Evolutionary conservation across 2,888 invertebrate genomes (phyloP).

Genomic region (Anaspis maculata): DNA sequence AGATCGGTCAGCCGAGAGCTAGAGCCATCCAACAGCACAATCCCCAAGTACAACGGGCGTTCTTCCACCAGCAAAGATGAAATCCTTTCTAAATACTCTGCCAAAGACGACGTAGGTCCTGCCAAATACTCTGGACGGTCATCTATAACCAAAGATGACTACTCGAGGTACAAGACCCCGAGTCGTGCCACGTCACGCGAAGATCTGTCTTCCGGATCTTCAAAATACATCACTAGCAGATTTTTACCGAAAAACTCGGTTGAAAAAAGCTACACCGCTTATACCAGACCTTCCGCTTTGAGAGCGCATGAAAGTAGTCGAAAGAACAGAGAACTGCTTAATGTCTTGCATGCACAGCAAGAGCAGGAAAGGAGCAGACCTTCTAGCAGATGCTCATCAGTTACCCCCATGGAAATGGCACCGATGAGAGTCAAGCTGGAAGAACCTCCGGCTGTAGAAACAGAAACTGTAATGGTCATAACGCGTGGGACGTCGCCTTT

Average conservation of each 20-base stretch:
- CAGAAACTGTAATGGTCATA: slow-evolving; percentile 53
- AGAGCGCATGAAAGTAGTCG: slow-evolving; percentile 36
- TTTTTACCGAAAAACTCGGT: slow-evolving; percentile 41
- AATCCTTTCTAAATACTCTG: slow-evolving; percentile 18
- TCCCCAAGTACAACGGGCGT: slow-evolving; percentile 31
- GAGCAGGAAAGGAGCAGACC: slow-evolving; percentile 33
- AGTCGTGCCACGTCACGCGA: slow-evolving; percentile 31
- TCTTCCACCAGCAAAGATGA: slow-evolving; percentile 29
- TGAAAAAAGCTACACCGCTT: slow-evolving; percentile 40
- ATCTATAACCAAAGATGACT: slow-evolving; percentile 20
- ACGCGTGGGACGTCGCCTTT: slow-evolving; percentile 70
- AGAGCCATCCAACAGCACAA: slow-evolving; percentile 30
- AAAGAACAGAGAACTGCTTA: slow-evolving; percentile 38
- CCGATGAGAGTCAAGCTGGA: slow-evolving; percentile 11
- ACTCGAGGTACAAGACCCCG: slow-evolving; percentile 17
- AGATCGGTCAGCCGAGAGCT: slow-evolving; percentile 35
- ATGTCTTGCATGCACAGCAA: slow-evolving; percentile 34
- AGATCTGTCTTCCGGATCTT: slow-evolving; percentile 31
- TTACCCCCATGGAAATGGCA: slow-evolving; percentile 26
- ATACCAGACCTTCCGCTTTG: slow-evolving; percentile 31
- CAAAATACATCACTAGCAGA: slow-evolving; percentile 40
- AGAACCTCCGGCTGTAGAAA: slow-evolving; percentile 26
- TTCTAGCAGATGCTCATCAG: slow-evolving; percentile 33
- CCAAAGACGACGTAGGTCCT: slow-evolving; percentile 12
- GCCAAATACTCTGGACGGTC: slow-evolving; percentile 17